These are phyloP conservation scores for Tyria jacobaeae DNA, from an alignment of 2,888 invertebrate species.

Conservation along the genomic window DNA sequence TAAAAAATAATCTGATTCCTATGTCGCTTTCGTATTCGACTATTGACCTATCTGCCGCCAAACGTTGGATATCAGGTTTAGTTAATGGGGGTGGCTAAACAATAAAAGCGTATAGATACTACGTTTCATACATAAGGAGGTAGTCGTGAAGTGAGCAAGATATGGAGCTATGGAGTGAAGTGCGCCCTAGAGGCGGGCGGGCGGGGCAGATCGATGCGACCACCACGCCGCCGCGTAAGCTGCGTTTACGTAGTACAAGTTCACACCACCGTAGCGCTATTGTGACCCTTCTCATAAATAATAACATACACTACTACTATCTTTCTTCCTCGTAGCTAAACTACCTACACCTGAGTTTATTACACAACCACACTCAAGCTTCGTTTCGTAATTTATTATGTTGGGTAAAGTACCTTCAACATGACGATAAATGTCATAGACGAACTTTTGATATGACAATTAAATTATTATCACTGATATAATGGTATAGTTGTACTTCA, in stretches of 20 bases:
- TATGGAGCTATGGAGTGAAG: constrained; percentile 69
- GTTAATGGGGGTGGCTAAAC: constrained; percentile 78
- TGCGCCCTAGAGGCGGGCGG: constrained; percentile 65
- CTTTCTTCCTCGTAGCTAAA: too few species aligned
- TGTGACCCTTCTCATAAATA: constrained; percentile 21
- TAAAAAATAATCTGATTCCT: constrained; percentile 55
- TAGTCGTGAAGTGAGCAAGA: constrained; percentile 76
- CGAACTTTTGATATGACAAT: too few species aligned
- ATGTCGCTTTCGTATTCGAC: constrained; percentile 56
- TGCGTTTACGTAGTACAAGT: constrained; percentile 60
- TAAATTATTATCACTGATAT: too few species aligned
- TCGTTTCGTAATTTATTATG: background rate
- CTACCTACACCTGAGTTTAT: background rate
- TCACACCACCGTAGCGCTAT: constrained; percentile 42
- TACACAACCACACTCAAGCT: background rate
- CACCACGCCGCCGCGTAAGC: constrained; percentile 43
- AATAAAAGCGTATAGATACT: constrained; percentile 79
- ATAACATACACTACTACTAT: constrained; percentile 7
- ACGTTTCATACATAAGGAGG: constrained; percentile 77
- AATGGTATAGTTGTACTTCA: background rate
- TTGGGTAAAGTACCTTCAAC: background rate
- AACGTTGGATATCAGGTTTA: constrained; percentile 68
- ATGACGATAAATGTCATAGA: background rate
- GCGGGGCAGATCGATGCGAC: constrained; percentile 77
- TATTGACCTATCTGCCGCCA: constrained; percentile 69